These are phyloP conservation scores for Acrossocheilus wenchowensis DNA, from an alignment of 2,797 vertebrate genomes.

Conservation along the genomic window DNA sequence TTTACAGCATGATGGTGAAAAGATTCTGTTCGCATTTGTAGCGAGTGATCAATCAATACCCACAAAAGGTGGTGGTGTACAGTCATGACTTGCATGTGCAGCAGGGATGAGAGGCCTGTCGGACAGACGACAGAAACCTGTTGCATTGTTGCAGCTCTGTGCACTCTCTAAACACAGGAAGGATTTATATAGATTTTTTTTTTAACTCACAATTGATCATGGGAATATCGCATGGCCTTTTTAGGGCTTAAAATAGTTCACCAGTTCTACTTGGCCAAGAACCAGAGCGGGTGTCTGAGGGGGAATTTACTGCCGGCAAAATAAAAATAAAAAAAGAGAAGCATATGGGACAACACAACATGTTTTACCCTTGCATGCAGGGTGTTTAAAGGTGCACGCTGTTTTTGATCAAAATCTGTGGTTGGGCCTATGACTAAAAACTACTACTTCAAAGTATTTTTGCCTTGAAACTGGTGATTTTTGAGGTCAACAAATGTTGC, in stretches of 20 bases:
- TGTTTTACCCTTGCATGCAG: background rate
- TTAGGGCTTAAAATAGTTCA: constrained; percentile 74
- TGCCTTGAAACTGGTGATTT: background rate
- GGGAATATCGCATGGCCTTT: constrained; percentile 73
- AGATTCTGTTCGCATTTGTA: background rate
- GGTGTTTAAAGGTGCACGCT: background rate
- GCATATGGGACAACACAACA: constrained; percentile 12
- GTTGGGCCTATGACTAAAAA: background rate
- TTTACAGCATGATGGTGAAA: background rate
- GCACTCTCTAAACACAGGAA: constrained; percentile 74
- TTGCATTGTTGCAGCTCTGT: constrained; percentile 66
- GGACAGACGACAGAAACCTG: constrained; percentile 41
- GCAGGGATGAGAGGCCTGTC: constrained; percentile 7
- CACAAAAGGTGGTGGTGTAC: background rate
- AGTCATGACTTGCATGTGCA: background rate
- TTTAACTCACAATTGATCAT: constrained; percentile 69
- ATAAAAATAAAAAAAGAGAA: constrained; percentile 21
- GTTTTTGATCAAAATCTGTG: background rate
- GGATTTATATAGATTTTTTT: constrained; percentile 73
- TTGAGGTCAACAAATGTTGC: background rate
- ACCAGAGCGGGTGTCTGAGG: constrained; percentile 60
- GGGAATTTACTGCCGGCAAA: constrained; percentile 58
- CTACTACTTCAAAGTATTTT: background rate
- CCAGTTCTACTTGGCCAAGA: constrained; percentile 66
- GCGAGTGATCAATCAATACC: background rate